Percentiles rank a stretch among this genome's conserved stretches.
These are phyloP conservation scores for Dascillus cervinus DNA, from an alignment of 2,888 invertebrate genomes.

Conservation along the genomic window DNA sequence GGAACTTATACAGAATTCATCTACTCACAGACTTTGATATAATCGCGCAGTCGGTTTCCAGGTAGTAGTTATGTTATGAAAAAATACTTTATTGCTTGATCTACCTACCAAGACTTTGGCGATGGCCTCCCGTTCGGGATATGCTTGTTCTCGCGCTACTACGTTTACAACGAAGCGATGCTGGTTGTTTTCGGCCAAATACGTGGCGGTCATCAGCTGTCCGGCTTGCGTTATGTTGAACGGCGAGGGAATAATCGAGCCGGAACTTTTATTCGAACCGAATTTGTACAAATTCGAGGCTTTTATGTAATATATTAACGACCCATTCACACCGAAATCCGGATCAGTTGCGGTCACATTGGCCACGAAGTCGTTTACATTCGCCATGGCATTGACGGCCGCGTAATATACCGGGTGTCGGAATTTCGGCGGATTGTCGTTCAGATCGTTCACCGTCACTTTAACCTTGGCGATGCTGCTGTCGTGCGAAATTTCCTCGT, in stretches of 20 bases:
- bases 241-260: conserved; percentile 83
- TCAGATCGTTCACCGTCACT: conserved; percentile 69
- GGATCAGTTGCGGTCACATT: conserved; percentile 74
- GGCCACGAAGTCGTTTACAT: conserved; percentile 65
- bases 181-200: conserved; percentile 84
- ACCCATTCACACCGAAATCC: conserved; percentile 78
- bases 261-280: conserved; percentile 66
- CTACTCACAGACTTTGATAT: no score
- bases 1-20: no score
- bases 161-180: conserved; percentile 79
- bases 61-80: no score
- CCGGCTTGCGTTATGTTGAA: conserved; percentile 72
- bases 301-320: conserved; percentile 71
- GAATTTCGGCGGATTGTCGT: conserved; percentile 71
- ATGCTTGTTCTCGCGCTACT: conserved; percentile 72
- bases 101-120: conserved; percentile 71
- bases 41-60: no score
- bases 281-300: conserved; percentile 76
- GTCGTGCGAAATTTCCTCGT: conserved; percentile 43
- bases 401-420: conserved; percentile 34
- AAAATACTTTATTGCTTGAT: no score
- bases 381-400: conserved; percentile 70
- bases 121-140: conserved; percentile 68
- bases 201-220: conserved; percentile 64
- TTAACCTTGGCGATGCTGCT: conserved; percentile 64